These are phyloP conservation scores for Brachypterus glaber DNA, from an alignment of 2,888 invertebrate species.

Conservation along the genomic window DNA sequence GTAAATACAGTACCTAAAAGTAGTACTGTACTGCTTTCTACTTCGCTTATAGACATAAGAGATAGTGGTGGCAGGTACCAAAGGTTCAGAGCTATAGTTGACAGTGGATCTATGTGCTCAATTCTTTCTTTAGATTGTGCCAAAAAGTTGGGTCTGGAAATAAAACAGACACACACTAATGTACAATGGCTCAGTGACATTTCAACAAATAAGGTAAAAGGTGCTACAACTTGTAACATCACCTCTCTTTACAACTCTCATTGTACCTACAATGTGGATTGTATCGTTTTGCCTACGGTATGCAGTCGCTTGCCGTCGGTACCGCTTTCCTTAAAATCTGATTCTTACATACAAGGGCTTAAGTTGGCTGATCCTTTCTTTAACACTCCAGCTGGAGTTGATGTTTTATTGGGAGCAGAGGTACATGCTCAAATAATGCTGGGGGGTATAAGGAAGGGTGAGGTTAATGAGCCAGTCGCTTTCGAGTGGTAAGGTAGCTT, in stretches of 20 bases:
- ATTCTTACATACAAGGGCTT: background rate
- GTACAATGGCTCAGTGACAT: too few relatives aligned
- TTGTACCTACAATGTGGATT: background rate
- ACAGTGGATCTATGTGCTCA: too few relatives aligned
- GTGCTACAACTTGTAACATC: background rate
- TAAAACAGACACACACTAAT: too few relatives aligned
- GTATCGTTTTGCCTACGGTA: background rate
- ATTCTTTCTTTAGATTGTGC: too few relatives aligned
- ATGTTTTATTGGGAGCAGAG: background rate
- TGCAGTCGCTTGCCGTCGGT: background rate
- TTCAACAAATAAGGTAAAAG: too few relatives aligned
- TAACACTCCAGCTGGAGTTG: background rate
- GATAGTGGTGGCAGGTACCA: background rate
- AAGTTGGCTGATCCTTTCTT: background rate
- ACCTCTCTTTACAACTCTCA: background rate
- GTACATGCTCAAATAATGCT: background rate
- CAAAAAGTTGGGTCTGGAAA: too few relatives aligned
- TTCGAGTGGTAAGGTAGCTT: background rate
- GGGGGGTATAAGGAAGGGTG: background rate
- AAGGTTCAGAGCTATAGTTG: background rate
- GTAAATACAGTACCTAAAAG: background rate
- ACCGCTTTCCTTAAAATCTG: background rate
- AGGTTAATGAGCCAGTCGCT: too few relatives aligned
- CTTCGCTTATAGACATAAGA: background rate
- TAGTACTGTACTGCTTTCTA: slow-evolving; percentile 1